Evolutionary conservation across 2,113 vertebrate genomes (phyloP).

Genomic region (Toxostoma redivivum): DNA sequence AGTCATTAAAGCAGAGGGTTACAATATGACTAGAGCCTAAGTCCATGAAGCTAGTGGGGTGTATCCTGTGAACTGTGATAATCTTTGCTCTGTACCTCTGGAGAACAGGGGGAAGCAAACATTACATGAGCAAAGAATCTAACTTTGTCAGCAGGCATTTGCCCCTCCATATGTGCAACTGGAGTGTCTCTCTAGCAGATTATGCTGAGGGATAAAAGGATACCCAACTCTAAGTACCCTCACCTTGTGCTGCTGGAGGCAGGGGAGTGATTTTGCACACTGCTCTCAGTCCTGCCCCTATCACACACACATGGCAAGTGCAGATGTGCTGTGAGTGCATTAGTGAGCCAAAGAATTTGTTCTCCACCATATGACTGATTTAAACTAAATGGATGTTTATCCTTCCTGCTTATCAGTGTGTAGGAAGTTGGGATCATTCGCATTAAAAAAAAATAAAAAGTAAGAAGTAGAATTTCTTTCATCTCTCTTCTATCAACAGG

Average conservation of each 20-base stretch:
- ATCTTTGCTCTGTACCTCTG: neutral
- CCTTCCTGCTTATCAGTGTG: neutral
- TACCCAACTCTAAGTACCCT: neutral
- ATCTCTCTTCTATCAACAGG: neutral
- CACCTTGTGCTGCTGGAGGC: neutral
- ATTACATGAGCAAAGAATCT: neutral
- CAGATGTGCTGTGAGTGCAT: neutral
- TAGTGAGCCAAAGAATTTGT: neutral
- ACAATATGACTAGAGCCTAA: neutral
- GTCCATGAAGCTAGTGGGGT: neutral
- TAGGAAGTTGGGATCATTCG: neutral
- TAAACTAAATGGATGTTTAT: neutral
- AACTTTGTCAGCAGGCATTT: neutral
- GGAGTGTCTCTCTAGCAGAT: neutral
- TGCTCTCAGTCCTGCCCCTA: neutral
- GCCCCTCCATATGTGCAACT: accelerated
- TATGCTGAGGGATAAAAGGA: neutral
- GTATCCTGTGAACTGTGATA: neutral
- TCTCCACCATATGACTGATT: neutral
- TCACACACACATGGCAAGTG: accelerated
- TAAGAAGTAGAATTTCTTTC: neutral
- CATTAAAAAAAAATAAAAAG: neutral
- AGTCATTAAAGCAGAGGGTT: neutral
- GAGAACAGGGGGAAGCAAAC: neutral
- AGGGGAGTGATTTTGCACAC: accelerated